A percentile compares a stretch with the other conserved stretches of the same genome.
These are phyloP conservation scores for Epizoanthus rinbou DNA, from an alignment of 92 coral and sea anemone genomes.

Conservation along the genomic window DNA sequence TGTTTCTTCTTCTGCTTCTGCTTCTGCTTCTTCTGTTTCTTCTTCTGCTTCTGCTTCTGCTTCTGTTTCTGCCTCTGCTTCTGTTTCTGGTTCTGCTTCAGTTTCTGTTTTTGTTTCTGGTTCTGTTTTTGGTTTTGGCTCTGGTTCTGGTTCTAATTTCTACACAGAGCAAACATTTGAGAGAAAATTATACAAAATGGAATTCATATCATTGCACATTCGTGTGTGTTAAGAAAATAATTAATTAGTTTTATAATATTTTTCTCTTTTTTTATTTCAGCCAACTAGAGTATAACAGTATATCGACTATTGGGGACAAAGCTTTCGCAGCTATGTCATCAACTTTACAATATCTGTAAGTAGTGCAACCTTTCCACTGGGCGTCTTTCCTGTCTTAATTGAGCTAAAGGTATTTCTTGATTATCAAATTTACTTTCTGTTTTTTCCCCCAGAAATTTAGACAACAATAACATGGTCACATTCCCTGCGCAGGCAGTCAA, in stretches of 20 bases:
- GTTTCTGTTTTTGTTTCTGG: background rate
- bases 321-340: conserved; percentile 21
- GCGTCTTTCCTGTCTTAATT: background rate
- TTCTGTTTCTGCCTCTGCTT: background rate
- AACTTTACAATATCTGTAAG: conserved; percentile 7
- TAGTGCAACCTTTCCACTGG: background rate
- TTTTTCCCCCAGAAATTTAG: background rate
- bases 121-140: background rate
- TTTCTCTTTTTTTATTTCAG: background rate
- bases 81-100: background rate
- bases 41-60: background rate
- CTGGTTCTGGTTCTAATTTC: background rate
- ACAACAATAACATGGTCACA: background rate
- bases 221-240: too few relatives aligned
- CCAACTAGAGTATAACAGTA: background rate
- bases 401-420: background rate
- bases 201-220: too few relatives aligned
- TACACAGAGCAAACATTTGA: too few relatives aligned
- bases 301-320: conserved; percentile 6
- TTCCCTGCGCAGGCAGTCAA: conserved; percentile 10
- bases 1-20: too few relatives aligned
- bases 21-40: too few relatives aligned
- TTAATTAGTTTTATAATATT: too few relatives aligned
- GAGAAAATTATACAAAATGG: too few relatives aligned
- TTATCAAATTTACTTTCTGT: background rate